Evolutionary conservation across 2,797 vertebrate species (phyloP).

Genomic region (Taeniopygia guttata): DNA sequence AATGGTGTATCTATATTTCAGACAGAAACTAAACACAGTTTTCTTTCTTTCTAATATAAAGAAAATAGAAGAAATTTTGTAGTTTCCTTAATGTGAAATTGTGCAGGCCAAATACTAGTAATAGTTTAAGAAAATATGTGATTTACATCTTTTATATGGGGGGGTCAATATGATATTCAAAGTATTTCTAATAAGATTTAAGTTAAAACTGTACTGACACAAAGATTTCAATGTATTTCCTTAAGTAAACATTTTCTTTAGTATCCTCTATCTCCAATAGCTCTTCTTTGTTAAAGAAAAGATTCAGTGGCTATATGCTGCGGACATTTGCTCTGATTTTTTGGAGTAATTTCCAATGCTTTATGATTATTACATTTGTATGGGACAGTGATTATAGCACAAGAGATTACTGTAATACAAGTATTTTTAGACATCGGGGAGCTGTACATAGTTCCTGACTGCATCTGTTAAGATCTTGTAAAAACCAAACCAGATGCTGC

Average conservation of each 20-base stretch:
- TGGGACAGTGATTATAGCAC: neutral
- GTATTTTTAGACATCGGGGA: constrained; percentile 48
- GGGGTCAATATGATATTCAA: neutral
- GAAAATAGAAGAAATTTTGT: neutral
- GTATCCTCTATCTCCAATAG: neutral
- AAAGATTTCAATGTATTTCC: neutral
- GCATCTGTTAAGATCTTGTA: constrained; percentile 33
- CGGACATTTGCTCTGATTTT: neutral
- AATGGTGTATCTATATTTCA: neutral
- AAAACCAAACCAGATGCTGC: constrained; percentile 39
- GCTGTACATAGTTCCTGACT: constrained; percentile 1
- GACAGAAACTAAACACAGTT: neutral
- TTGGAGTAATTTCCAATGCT: neutral
- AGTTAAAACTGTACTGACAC: neutral
- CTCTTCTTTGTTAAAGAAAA: neutral
- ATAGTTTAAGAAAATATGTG: neutral
- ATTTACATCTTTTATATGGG: neutral
- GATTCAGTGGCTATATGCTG: neutral
- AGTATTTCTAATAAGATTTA: neutral
- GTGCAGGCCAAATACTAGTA: neutral
- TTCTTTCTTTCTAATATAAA: neutral
- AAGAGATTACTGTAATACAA: neutral
- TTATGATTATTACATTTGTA: neutral
- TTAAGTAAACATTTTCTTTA: neutral
- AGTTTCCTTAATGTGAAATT: neutral